Percentiles rank a stretch among this genome's conserved stretches.
phyloP scores from a whole-genome alignment of 2,113 vertebrate species.

The Mirza zaza region DNA sequence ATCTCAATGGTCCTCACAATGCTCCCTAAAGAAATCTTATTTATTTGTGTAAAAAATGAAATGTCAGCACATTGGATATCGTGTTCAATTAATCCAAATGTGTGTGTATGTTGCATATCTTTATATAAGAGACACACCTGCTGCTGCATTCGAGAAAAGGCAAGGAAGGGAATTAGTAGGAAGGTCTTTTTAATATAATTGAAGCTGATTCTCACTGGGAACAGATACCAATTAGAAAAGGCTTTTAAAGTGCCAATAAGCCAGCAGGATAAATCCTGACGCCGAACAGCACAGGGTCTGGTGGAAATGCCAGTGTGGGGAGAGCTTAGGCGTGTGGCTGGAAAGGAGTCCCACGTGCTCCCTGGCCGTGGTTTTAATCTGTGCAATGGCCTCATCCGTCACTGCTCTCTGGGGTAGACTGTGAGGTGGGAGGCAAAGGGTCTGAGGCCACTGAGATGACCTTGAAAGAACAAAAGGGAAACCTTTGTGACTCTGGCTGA shows the following conservation, averaged over 20 bases:
- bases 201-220: not conserved
- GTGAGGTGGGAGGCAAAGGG: not conserved
- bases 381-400: not conserved
- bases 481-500: not conserved
- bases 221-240: constrained; percentile 17
- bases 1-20: not conserved
- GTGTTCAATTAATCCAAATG: not conserved
- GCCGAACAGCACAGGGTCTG: not conserved
- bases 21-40: not conserved
- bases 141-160: constrained; percentile 9
- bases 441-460: not conserved
- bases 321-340: not conserved
- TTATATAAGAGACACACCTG: constrained; percentile 28
- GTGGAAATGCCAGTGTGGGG: not conserved
- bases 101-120: not conserved
- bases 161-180: not conserved
- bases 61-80: not conserved
- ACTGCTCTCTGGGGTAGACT: not conserved
- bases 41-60: not conserved
- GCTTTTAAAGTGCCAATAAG: constrained; percentile 25
- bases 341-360: not conserved
- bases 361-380: not conserved
- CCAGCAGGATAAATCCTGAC: not conserved
- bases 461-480: too few species aligned
- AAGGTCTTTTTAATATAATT: constrained; percentile 7